Evolutionary conservation across 2,888 invertebrate species (phyloP), one percentile per base, ranked within the genome.

Genomic region (Fragum fragum): DNA sequence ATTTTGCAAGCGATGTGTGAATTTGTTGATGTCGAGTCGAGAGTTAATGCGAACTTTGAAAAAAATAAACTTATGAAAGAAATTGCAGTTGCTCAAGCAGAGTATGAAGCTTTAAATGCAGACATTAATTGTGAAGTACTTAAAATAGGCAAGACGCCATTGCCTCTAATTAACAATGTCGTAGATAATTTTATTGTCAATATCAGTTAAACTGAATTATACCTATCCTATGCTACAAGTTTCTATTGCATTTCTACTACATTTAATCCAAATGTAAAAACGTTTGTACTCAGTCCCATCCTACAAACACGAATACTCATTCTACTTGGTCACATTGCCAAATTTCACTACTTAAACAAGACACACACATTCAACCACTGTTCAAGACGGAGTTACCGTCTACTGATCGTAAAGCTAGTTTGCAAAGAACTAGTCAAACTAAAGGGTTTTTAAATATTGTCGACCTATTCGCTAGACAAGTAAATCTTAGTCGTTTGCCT

Each of bases 401-500:
- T 59, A 6, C 16, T 21, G 26, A 26, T 59, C 28, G 6, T 14
- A 16, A 23, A 14, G 16, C 59, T 21, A 21, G 14, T 59, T 9
- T 21, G 16, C 26, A 23, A 26, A 21, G 2, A 2, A 14, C 59
- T 59, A 14, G n/a, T 16, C 16, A 26, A 59, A 28, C 28, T 59
- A 28, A 66, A 57, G 69, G 14, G 5, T 18, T 75, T 21, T 6
- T 66, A 6, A 18, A 47, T 1, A 28, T 78, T 11, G 55, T 29
- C 6, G 63, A 73, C 29, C 26, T 47, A 14, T 39, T 78, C 3
- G 57, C 68, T 18, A 73, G 73, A 26, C 72, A 78, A 23, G 53
- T 82, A 23, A 78, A 39, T 52, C 59, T 82, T 7, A 77, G 77
- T 74, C 59, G 83, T 5, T 55, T 83, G 26, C 79, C 79, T 6